A percentile compares a stretch with the other conserved stretches of the same genome.
Conservation (phyloP, 2,113 vertebrate species). For the Junco hyemalis region DNA sequence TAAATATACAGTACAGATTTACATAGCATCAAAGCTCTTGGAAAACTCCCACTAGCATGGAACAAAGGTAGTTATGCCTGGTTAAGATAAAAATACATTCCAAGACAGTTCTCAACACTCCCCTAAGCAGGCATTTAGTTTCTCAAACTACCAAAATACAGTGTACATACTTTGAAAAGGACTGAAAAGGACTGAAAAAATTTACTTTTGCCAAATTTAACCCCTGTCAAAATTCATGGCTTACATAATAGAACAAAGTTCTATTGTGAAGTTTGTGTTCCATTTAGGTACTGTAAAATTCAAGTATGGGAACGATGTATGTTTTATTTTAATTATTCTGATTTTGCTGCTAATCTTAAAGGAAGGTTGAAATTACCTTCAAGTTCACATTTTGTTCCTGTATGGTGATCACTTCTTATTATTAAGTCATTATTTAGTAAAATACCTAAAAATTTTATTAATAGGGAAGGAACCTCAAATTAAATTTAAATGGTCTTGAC, state of each 20-base stretch:
- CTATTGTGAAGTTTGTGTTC: neutral
- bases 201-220: neutral
- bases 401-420: neutral
- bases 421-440: neutral
- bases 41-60: neutral
- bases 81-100: constrained; percentile 1
- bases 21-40: neutral
- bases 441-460: neutral
- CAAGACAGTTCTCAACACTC: neutral
- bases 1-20: neutral
- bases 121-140: neutral
- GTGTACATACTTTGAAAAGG: neutral
- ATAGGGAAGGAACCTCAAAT: neutral
- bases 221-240: neutral
- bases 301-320: neutral
- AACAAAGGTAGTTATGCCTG: neutral
- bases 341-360: neutral
- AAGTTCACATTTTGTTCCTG: neutral
- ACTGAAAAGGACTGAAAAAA: neutral
- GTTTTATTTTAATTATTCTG: neutral
- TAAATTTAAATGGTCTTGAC: neutral
- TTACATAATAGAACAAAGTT: neutral
- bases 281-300: neutral
- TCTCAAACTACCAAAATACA: neutral
- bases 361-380: neutral